These are phyloP conservation scores for Noctua janthe DNA, from an alignment of 2,888 invertebrate species.

Conservation along the genomic window DNA sequence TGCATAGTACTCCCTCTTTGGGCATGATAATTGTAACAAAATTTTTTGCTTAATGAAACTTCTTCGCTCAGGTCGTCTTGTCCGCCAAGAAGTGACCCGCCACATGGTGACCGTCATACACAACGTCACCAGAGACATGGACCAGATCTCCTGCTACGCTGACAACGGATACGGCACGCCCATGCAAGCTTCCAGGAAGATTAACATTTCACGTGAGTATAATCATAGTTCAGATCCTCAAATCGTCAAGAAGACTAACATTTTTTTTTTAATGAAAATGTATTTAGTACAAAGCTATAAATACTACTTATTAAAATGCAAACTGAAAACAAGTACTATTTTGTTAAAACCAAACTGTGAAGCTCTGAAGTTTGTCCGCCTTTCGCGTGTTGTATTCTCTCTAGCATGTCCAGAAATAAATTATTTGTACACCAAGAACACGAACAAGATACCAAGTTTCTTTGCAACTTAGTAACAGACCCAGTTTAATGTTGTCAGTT, in stretches of 20 bases:
- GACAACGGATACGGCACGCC: constrained; percentile 97
- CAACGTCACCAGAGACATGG: constrained; percentile 96
- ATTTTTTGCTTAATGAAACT: neutral
- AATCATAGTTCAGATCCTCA: neutral
- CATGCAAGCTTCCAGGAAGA: constrained; percentile 95
- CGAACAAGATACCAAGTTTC: neutral
- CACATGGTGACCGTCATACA: constrained; percentile 97
- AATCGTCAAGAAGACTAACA: neutral
- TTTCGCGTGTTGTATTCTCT: constrained; percentile 27
- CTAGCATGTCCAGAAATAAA: constrained; percentile 15
- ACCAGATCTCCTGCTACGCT: constrained; percentile 96
- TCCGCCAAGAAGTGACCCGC: constrained; percentile 95
- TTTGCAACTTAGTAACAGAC: neutral
- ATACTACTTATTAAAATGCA: neutral
- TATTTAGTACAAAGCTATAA: neutral
- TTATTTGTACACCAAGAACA: neutral
- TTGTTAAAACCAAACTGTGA: neutral
- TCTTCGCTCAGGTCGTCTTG: constrained; percentile 89
- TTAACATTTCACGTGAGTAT: constrained; percentile 95
- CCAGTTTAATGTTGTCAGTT: neutral
- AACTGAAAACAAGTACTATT: neutral
- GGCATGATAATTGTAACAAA: neutral
- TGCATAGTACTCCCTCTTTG: neutral
- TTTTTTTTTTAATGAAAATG: neutral
- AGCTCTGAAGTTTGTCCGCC: constrained; percentile 2